Percentiles rank a stretch among this genome's conserved stretches.
phyloP scores from a whole-genome alignment of 2,113 vertebrate genomes.

The Callipepla californica region DNA sequence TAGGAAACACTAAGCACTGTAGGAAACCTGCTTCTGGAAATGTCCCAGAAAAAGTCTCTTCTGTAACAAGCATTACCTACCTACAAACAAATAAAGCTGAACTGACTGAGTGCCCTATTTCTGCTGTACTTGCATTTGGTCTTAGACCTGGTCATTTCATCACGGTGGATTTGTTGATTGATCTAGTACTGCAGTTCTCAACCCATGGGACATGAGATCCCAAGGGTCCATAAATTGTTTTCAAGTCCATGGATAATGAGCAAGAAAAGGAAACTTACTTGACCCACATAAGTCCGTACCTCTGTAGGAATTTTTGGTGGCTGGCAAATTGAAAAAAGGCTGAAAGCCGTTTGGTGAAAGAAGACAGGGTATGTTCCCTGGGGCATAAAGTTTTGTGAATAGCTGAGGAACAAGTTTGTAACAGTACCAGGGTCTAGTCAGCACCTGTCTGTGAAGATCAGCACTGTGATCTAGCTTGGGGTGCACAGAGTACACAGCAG shows the following conservation, averaged over 20 bases:
- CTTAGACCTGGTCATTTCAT: not conserved
- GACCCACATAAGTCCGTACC: not conserved
- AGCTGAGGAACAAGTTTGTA: slow-evolving; percentile 5
- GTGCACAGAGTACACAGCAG: not conserved
- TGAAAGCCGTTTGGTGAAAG: not conserved
- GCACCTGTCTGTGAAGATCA: not conserved
- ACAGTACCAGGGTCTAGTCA: not conserved
- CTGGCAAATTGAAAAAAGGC: not conserved
- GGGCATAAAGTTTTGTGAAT: not conserved
- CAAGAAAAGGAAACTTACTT: not conserved
- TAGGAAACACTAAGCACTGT: not conserved
- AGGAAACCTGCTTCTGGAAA: not conserved
- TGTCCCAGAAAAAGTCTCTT: not conserved
- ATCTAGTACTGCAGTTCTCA: not conserved
- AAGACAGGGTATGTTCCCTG: not conserved
- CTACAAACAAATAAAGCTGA: not conserved
- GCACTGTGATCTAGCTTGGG: not conserved
- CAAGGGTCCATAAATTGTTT: not conserved
- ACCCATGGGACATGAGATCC: not conserved
- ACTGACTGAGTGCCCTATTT: not conserved
- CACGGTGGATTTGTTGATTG: not conserved
- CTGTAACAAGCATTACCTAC: not conserved
- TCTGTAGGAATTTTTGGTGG: slow-evolving; percentile 9
- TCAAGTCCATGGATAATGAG: not conserved
- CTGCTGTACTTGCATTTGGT: not conserved